These are phyloP conservation scores for Volucella inflata DNA, from an alignment of 2,888 invertebrate species.

Conservation along the genomic window DNA sequence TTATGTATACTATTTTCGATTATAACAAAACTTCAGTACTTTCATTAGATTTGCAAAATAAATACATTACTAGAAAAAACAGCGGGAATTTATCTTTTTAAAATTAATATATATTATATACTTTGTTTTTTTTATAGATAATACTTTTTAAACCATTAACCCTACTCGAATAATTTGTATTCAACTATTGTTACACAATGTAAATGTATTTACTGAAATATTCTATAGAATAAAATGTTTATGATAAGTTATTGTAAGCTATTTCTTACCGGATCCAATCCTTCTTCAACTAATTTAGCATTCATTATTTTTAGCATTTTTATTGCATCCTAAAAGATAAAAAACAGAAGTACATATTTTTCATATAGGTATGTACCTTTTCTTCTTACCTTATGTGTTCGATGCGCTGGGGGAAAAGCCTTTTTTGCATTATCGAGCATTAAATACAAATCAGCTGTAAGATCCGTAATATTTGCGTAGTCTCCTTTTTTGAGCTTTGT, in stretches of 20 bases:
- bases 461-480: slow-evolving; percentile 93
- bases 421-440: slow-evolving; percentile 98
- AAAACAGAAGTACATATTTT: slow-evolving; percentile 20
- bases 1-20: too few species aligned
- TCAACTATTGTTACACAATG: too few species aligned
- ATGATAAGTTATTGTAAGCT: neutral
- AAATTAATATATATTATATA: too few species aligned
- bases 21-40: too few species aligned
- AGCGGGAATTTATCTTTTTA: too few species aligned
- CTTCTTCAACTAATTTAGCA: slow-evolving; percentile 86
- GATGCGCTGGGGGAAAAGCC: slow-evolving; percentile 92
- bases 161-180: too few species aligned
- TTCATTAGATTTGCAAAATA: too few species aligned
- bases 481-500: slow-evolving; percentile 92
- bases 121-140: too few species aligned
- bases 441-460: slow-evolving; percentile 96
- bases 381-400: slow-evolving; percentile 89
- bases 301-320: slow-evolving; percentile 93
- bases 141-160: too few species aligned
- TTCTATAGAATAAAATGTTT: neutral
- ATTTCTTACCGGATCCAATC: slow-evolving; percentile 80
- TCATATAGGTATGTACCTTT: neutral
- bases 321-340: slow-evolving; percentile 88
- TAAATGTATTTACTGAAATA: neutral
- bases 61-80: too few species aligned